Conservation (phyloP, 2,113 vertebrate species). For the Ellobius talpinus region DNA sequence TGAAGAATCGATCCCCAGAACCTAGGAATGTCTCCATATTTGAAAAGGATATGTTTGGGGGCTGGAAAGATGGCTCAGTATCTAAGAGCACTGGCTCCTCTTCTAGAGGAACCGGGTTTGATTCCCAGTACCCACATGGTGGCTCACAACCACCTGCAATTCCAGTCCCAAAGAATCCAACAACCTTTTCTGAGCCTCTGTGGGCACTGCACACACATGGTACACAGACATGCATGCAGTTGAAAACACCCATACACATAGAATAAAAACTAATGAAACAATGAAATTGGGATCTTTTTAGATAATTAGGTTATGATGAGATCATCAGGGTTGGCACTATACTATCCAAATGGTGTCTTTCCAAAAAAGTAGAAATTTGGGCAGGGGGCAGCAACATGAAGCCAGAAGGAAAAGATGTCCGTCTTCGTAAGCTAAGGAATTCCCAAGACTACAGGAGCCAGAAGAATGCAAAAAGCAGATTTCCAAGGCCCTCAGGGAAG, state of each 20-base stretch:
- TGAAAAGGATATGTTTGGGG: constrained; percentile 13
- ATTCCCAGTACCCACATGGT: not conserved
- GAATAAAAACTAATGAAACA: not conserved
- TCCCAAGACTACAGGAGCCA: not conserved
- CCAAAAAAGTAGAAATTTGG: constrained; percentile 19
- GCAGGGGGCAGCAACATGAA: not conserved
- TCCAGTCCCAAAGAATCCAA: not conserved
- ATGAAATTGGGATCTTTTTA: not conserved
- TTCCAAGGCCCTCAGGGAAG: not conserved
- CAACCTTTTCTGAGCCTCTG: not conserved
- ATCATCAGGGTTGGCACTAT: not conserved
- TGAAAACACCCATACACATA: no score
- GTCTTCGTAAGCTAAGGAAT: not conserved
- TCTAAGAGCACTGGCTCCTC: not conserved
- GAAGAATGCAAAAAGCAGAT: not conserved
- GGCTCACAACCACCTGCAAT: not conserved
- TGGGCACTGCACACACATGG: not conserved
- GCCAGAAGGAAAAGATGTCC: not conserved
- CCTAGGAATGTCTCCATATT: not conserved
- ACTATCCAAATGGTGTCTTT: not conserved
- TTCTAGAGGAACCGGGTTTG: not conserved
- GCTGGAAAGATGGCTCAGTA: not conserved
- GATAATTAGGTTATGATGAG: not conserved
- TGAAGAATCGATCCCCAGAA: not conserved
- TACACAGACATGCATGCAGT: not conserved